These are phyloP conservation scores for Porites australiensis DNA, from an alignment of 64 coral and sea anemone species.

Conservation along the genomic window DNA sequence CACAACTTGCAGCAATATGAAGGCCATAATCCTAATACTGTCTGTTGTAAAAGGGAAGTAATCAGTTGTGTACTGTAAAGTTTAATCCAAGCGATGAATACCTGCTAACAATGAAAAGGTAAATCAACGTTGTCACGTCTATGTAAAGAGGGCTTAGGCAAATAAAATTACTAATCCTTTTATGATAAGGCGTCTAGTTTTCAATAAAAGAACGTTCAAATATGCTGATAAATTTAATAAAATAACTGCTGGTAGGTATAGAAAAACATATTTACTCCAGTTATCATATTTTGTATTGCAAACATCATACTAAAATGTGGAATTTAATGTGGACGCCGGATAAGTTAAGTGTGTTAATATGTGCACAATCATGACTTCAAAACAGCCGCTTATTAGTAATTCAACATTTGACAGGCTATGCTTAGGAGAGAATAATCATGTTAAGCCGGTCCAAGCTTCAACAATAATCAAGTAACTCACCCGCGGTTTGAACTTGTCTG, in stretches of 20 bases:
- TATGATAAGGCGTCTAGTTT: too few relatives aligned
- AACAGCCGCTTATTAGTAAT: not conserved
- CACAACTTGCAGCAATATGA: not conserved
- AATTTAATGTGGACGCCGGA: too few relatives aligned
- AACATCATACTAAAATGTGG: not conserved
- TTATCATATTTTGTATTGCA: too few relatives aligned
- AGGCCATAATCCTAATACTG: not conserved
- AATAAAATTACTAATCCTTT: too few relatives aligned
- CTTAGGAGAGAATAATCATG: not conserved
- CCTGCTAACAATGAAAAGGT: not conserved
- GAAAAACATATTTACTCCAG: not conserved
- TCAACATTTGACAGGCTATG: not conserved
- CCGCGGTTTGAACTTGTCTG: not conserved
- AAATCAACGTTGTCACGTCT: too few relatives aligned
- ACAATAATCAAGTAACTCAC: not conserved
- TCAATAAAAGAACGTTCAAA: too few relatives aligned
- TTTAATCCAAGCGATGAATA: not conserved
- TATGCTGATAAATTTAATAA: too few relatives aligned
- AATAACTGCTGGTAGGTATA: not conserved
- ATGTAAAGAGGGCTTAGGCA: too few relatives aligned
- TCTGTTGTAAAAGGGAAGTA: not conserved
- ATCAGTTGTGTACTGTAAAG: not conserved
- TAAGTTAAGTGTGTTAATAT: too few relatives aligned
- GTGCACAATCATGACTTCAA: constrained; percentile 1
- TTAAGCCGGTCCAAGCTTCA: too few relatives aligned